phyloP scores from a whole-genome alignment of 2,113 vertebrate species.

The Notarius lentiginosus region DNA sequence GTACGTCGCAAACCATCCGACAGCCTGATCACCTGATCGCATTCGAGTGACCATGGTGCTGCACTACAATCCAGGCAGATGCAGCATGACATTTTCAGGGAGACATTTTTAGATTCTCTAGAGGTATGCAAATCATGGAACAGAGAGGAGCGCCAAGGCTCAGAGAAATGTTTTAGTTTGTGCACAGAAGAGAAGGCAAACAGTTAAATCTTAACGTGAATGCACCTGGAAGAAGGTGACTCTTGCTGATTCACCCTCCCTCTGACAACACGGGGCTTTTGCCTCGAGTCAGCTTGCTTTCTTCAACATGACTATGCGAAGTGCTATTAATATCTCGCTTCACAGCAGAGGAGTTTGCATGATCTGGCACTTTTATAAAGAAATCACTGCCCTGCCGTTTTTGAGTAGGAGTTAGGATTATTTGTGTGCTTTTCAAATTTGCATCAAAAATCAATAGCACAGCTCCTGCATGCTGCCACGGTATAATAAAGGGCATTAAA shows the following conservation, averaged over 20 bases:
- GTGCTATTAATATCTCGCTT: slow-evolving; percentile 57
- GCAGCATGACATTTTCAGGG: not conserved
- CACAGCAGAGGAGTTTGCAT: slow-evolving; percentile 46
- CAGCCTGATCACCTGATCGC: slow-evolving; percentile 21
- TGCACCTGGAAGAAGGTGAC: slow-evolving; percentile 40
- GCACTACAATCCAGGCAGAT: not conserved
- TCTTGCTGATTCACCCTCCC: not conserved
- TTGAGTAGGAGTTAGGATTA: slow-evolving; percentile 35
- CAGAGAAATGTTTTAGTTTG: slow-evolving; percentile 14
- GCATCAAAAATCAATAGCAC: slow-evolving; percentile 51
- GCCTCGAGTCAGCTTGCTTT: slow-evolving; percentile 51
- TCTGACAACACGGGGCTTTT: slow-evolving; percentile 38
- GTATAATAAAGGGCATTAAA: slow-evolving; percentile 26
- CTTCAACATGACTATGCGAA: slow-evolving; percentile 43
- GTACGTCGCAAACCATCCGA: not conserved
- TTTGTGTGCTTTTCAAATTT: slow-evolving; percentile 55
- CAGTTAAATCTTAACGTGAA: slow-evolving; percentile 16
- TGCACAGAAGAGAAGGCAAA: slow-evolving; percentile 13
- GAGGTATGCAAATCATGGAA: slow-evolving; percentile 27
- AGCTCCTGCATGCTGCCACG: slow-evolving; percentile 20
- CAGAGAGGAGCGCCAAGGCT: slow-evolving; percentile 8
- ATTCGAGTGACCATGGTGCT: slow-evolving; percentile 15
- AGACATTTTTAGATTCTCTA: slow-evolving; percentile 21
- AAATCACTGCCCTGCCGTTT: slow-evolving; percentile 40
- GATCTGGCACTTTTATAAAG: slow-evolving; percentile 53